Evolutionary conservation across 2,888 invertebrate species (phyloP).

Genomic region (Orchesella flavescens): DNA sequence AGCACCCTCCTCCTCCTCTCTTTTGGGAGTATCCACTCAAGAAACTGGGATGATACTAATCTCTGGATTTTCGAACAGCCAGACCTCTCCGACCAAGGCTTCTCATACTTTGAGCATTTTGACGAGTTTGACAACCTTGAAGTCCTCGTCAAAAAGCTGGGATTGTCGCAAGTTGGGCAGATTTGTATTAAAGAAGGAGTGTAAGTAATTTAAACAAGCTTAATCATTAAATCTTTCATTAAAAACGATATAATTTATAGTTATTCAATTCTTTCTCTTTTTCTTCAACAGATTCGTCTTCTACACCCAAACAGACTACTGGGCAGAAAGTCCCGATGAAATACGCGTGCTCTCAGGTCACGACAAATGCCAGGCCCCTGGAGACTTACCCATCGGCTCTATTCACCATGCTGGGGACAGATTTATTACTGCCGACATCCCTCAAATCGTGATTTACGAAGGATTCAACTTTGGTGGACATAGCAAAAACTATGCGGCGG

Average conservation of each 20-base stretch:
- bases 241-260: too few species aligned
- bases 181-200: neutral
- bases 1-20: too few species aligned
- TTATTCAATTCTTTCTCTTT: too few species aligned
- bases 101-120: too few species aligned
- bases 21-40: too few species aligned
- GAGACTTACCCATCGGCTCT: neutral
- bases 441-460: neutral
- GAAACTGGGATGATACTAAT: too few species aligned
- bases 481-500: neutral
- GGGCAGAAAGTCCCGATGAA: conserved; percentile 23
- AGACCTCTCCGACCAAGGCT: too few species aligned
- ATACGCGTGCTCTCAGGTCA: conserved; percentile 19
- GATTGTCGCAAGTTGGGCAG: neutral
- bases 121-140: too few species aligned
- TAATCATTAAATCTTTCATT: neutral
- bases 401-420: neutral
- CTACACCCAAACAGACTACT: conserved; percentile 22
- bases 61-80: too few species aligned
- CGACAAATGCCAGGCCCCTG: conserved; percentile 23
- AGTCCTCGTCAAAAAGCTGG: too few species aligned
- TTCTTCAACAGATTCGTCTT: conserved; percentile 46
- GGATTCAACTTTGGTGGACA: neutral
- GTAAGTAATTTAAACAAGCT: neutral
- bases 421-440: neutral